These are phyloP conservation scores for Urosaurus nigricauda DNA, from an alignment of 2,797 vertebrate species.

Conservation along the genomic window DNA sequence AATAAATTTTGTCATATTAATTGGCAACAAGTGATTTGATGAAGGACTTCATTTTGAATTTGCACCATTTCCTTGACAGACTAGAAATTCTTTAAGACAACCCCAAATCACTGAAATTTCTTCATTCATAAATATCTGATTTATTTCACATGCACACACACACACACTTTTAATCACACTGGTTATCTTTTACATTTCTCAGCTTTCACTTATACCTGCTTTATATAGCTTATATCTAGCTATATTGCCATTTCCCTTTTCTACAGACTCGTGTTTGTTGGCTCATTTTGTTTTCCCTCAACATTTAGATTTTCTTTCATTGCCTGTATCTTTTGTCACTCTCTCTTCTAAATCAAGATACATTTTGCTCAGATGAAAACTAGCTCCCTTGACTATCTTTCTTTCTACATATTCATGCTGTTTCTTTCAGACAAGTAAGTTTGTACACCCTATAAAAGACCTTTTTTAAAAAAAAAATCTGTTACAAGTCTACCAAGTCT, in stretches of 20 bases:
- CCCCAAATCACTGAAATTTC: background rate
- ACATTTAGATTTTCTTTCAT: background rate
- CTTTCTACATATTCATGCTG: fast-evolving
- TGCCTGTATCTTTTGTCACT: conserved; percentile 19
- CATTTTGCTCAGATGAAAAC: background rate
- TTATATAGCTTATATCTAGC: background rate
- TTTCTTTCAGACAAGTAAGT: conserved; percentile 5
- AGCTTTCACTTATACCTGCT: background rate
- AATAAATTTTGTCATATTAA: background rate
- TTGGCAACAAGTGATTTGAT: background rate
- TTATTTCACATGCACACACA: too few species aligned
- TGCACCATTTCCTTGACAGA: background rate
- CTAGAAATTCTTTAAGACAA: background rate
- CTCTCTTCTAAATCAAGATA: conserved; percentile 39
- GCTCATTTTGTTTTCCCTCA: conserved; percentile 33
- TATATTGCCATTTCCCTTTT: conserved; percentile 10
- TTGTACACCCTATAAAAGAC: conserved; percentile 14
- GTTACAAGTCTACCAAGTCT: background rate
- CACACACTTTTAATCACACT: background rate
- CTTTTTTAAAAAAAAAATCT: conserved; percentile 29
- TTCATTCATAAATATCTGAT: background rate
- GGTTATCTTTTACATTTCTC: background rate
- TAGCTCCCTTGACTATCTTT: conserved; percentile 20
- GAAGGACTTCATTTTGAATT: background rate
- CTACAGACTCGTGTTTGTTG: conserved; percentile 28